Evolutionary conservation across 2,888 invertebrate genomes (phyloP).

Genomic region (Xestobium rufovillosum): DNA sequence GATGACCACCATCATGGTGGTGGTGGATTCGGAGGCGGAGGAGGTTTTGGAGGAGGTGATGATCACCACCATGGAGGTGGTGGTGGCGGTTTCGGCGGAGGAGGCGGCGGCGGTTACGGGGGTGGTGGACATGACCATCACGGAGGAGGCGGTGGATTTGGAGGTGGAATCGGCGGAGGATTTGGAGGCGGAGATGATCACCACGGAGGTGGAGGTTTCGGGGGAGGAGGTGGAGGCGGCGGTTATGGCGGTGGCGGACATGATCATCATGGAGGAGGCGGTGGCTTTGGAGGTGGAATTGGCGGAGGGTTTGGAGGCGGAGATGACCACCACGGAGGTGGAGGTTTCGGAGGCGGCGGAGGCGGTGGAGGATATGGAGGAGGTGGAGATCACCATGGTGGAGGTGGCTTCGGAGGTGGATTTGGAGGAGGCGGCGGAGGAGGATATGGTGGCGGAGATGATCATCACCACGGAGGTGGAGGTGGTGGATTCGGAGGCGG

Average conservation of each 20-base stretch:
- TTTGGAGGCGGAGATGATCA: not conserved
- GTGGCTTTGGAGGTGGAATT: not conserved
- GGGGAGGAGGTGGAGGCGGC: constrained; percentile 3
- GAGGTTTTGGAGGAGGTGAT: not conserved
- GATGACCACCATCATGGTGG: not conserved
- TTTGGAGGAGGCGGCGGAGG: not conserved
- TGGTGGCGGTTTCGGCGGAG: not conserved
- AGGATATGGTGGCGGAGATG: not conserved
- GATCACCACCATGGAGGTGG: too few relatives aligned
- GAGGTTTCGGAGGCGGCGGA: not conserved
- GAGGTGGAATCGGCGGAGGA: not conserved
- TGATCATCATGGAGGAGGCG: constrained; percentile 2
- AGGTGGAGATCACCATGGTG: constrained; percentile 3
- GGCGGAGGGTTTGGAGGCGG: not conserved
- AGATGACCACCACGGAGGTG: not conserved
- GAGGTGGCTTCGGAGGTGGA: not conserved
- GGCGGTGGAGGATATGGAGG: constrained; percentile 1
- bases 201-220: constrained; percentile 1
- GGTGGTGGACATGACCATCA: too few relatives aligned
- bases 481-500: constrained; percentile 2
- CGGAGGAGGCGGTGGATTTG: not conserved
- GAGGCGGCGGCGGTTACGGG: not conserved
- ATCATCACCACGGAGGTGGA: constrained; percentile 1
- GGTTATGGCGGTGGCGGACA: not conserved
- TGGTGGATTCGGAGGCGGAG: too few relatives aligned